Conservation (phyloP, 2,888 invertebrate species). For the Steinernema carpocapsae region DNA sequence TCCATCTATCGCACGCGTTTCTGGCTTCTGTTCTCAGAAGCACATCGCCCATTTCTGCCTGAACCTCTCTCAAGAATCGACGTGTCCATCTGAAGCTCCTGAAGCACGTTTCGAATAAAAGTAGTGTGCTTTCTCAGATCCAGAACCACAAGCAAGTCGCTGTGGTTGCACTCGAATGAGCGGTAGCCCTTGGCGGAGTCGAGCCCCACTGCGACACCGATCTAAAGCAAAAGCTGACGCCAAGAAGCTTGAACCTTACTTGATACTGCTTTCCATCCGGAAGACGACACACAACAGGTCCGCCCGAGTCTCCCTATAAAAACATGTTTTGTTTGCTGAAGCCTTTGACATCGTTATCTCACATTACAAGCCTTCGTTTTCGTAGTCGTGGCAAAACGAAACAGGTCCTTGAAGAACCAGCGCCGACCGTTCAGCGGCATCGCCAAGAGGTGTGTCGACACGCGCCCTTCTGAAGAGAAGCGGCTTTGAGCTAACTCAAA, state of each 20-base stretch:
- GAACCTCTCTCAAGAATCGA: neutral
- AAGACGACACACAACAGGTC: neutral
- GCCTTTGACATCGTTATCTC: neutral
- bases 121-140: neutral
- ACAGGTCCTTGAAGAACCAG: neutral
- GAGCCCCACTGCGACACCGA: neutral
- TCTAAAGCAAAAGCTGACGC: neutral
- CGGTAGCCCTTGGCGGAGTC: neutral
- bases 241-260: neutral
- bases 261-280: conserved; percentile 7
- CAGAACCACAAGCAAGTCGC: neutral
- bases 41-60: too few species aligned
- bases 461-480: neutral
- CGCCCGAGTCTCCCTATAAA: conserved; percentile 13
- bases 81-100: neutral
- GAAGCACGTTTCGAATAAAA: neutral
- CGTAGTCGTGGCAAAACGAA: neutral
- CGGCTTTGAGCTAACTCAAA: too few species aligned
- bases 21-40: too few species aligned
- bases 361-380: neutral
- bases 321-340: neutral
- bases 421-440: neutral
- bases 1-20: too few species aligned
- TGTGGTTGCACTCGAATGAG: neutral
- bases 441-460: neutral